Evolutionary conservation across 2,797 vertebrate species (phyloP), one percentile per base, ranked within the genome.

Genomic region (Crocodylus rhombifer): DNA sequence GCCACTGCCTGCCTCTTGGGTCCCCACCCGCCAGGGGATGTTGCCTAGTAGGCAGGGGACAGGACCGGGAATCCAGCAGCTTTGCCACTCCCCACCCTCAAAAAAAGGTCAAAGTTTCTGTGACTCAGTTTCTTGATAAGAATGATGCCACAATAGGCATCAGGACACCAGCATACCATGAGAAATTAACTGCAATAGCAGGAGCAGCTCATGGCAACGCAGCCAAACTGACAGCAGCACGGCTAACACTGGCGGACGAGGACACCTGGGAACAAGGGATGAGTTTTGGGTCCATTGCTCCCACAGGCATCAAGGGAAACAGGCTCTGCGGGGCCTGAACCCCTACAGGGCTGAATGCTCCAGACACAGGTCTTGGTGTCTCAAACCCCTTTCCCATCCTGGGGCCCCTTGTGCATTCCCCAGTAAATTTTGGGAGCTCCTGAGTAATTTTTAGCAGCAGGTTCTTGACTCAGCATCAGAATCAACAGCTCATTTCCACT

Each of bases 1-100:
- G 87, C 33, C 73, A 82, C 8, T 5, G 61, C 42, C 86, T 63
- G 61, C 21, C 89, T 89, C 89, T 83, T 85, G 36, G 65, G 57
- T 1, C 9, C 26, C 21, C 62, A 84, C 62, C 60, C 5, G 2
- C 67, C 3, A 30, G 23, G 77, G 92, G 58, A 91, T 17, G 73
- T 14, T 65, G 77, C 51, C 51, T 14, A 57, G 88, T 0, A 0
- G 0, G 28, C 81, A 1, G 3, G 77, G 69, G 28, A 51, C 42
- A 56, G 55, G 67, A 75, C 73, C 21, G 77, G 42, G 42, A 90
- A 73, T 58, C 82, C 57, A 57, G 33, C 21, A 9, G 73, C 25
- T 51, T 28, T 75, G 26, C 74, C 42, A n/a, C 17, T 56, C 16
- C 15, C 3, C 18, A 6, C 51, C 51, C 15, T 26, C 16, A 25